Percentiles rank a stretch among this genome's conserved stretches.
Evolutionary conservation across 2,113 vertebrate species (phyloP).

Genomic region (Pyrgilauda ruficollis): DNA sequence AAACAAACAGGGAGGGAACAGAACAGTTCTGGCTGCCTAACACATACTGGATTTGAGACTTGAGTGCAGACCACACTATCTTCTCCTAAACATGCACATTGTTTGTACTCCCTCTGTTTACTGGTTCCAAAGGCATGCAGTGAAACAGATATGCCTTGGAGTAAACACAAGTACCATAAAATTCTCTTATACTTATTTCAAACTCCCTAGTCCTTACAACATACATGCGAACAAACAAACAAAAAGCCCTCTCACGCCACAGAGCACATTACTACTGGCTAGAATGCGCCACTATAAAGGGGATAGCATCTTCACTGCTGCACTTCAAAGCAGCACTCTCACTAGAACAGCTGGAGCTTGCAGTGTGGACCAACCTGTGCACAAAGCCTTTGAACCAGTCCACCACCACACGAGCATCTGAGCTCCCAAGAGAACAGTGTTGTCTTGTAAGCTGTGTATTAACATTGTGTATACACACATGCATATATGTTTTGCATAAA

Average conservation of each 20-base stretch:
- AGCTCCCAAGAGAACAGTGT: not conserved
- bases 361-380: not conserved
- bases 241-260: not conserved
- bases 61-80: not conserved
- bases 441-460: not conserved
- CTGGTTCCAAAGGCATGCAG: not conserved
- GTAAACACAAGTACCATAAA: not conserved
- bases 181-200: not conserved
- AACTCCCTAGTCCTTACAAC: not conserved
- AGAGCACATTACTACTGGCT: not conserved
- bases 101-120: not conserved
- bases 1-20: constrained; percentile 2
- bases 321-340: not conserved
- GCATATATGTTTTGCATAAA: not conserved
- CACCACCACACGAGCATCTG: not conserved
- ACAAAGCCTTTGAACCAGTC: not conserved
- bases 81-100: not conserved
- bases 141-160: not conserved
- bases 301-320: not conserved
- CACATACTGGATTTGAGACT: not conserved
- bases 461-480: not conserved
- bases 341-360: not conserved
- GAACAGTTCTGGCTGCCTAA: not conserved
- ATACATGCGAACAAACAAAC: not conserved
- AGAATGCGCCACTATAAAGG: not conserved